Conservation (phyloP, 2,113 vertebrate species). For the Mus spicilegus region DNA sequence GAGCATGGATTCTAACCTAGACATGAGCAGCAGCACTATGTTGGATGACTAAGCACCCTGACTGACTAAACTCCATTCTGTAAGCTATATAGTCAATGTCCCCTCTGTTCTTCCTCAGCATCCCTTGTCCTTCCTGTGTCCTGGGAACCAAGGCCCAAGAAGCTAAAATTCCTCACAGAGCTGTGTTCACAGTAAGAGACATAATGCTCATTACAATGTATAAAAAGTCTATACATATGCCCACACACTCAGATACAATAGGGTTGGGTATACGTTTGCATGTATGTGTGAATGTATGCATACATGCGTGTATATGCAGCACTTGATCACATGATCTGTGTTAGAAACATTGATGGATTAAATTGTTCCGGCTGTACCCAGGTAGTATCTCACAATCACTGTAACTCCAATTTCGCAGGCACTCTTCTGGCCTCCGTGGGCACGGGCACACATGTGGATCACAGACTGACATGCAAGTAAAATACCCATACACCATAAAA, state of each 20-base stretch:
- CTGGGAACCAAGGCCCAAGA: background rate
- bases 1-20: background rate
- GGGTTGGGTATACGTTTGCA: background rate
- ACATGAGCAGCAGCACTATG: background rate
- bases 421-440: background rate
- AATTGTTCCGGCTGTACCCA: background rate
- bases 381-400: background rate
- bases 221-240: background rate
- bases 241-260: background rate
- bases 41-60: background rate
- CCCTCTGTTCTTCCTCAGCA: background rate
- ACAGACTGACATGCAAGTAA: background rate
- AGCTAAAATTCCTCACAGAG: background rate
- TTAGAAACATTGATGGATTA: slow-evolving; percentile 10
- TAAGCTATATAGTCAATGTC: background rate
- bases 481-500: background rate
- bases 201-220: background rate
- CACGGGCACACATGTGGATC: background rate
- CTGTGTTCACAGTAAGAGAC: background rate
- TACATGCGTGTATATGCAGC: background rate
- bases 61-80: background rate
- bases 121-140: background rate
- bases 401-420: background rate
- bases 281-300: background rate
- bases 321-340: background rate